Base-by-base conservation (phyloP, 1,140 invertebrate genomes). In the Caenorhabditis tropicalis region DNA sequence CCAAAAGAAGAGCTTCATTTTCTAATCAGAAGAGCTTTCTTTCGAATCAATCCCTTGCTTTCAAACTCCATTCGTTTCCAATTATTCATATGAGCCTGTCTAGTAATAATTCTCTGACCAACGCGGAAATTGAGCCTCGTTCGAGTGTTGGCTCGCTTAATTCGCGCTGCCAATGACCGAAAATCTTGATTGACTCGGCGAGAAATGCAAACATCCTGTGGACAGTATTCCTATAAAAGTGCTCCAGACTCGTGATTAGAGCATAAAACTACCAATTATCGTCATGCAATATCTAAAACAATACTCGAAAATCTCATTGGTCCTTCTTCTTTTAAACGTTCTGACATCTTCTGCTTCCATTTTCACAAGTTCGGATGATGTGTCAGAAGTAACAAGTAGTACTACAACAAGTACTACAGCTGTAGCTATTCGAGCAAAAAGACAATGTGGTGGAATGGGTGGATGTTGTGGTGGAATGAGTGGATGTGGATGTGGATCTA, bases 391-490 rank as follows among this genome's bases (percentile, higher is more conserved):
- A 19, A 24, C 65, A 24, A 74, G 33, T 74, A 74, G 65, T n/a
- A 39, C 65, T 43, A 27, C n/a, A 27, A 29, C 53, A 27, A 27
- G 12, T 36, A 65, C 58, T 36, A 74, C 65, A 10, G 65, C 65
- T 43, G 65, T 74, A 12, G 65, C 65, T 2, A 74, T 74, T 74
- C 27, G 65, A 43, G 65, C 65, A 6, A 74, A 74, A 43, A 39
- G 65, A 74, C 65, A 74, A 43, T 74, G 65, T 24, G 65, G 65
- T 43, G 65, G 65, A 74, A 74, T 74, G 65, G 65, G 65, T 43
- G 65, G 65, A 74, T 74, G 65, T 43, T 74, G 65, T 24, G 65
- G 65, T 43, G 65, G 65, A 74, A 74, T 74, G 65, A 74, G 65
- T 74, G 65, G 65, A 12, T 74, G 65, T 46, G 65, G 65, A 43